Evolutionary conservation across 92 coral and sea anemone genomes (phyloP), one percentile per base, ranked within the genome.

Genomic region (Porites evermanni): DNA sequence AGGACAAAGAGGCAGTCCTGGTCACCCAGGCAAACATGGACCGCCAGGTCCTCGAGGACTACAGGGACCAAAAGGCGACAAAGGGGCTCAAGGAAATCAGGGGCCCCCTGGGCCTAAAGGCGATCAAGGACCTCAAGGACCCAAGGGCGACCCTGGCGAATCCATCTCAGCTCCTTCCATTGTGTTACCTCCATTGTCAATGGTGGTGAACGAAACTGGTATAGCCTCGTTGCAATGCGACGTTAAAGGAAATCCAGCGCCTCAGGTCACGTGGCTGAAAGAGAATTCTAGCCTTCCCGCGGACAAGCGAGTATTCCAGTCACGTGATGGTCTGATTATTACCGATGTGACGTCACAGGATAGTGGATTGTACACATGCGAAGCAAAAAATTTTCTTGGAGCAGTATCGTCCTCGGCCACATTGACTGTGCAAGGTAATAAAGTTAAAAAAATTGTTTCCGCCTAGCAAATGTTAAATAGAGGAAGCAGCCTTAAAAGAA

Each of bases 211-310:
- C 71, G 75, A 76, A 67, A 90, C 78, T 78, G 89, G 75, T 78
- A 72, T 86, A 65, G 96, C 84, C 61, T 83, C 82, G 3, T 84
- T 93, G 60, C 89, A 84, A 60, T 93, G 96, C 75, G 79, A 83
- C 26, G 92, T 65, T 52, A 78, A 86, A 77, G 96, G 96, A 54
- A 93, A 80, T 38, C 96, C 96, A 13, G 51, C 71, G n/a, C 96
- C 96, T 12, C 85, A 56, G 53, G 88, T 93, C 96, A 93, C 92
- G 81, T 93, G 96, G 96, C 87, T 82, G 21, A 93, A 73, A 56
- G 26, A 18, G 12, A 89, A 87, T 12, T 38, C 66, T 32, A 65
- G 77, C 23, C 93, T 78, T 78, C 73, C 77, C 70, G 64, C 47
- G 26, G 88, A 82, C 47, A 78, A 88, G 61, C 88, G 88, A 32